Evolutionary conservation across 2,797 vertebrate genomes (phyloP).

Genomic region (Acanthurus lineatus): DNA sequence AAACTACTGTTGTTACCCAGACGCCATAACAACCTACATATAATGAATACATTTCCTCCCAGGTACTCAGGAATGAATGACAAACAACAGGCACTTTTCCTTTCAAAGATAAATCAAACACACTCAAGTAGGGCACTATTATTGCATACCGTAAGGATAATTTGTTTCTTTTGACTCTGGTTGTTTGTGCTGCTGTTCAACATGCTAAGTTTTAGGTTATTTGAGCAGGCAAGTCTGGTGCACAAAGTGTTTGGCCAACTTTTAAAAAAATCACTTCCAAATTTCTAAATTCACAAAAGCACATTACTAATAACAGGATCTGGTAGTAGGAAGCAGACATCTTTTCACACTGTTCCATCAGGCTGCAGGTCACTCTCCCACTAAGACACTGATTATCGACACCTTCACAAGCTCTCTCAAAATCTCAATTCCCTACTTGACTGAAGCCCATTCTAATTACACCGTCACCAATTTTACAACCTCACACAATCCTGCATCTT

Average conservation of each 20-base stretch:
- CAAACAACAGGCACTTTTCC: slow-evolving; percentile 87
- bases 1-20: slow-evolving; percentile 67
- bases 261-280: slow-evolving; percentile 27
- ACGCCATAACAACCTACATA: slow-evolving; percentile 53
- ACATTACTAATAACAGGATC: slow-evolving; percentile 66
- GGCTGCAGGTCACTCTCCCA: slow-evolving; percentile 34
- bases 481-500: slow-evolving; percentile 44
- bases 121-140: slow-evolving; percentile 65
- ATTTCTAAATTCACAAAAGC: slow-evolving; percentile 42
- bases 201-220: slow-evolving; percentile 31
- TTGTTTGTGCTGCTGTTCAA: slow-evolving; percentile 62
- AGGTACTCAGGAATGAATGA: slow-evolving; percentile 77
- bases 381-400: slow-evolving; percentile 42
- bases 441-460: slow-evolving; percentile 64
- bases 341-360: slow-evolving; percentile 30
- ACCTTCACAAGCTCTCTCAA: slow-evolving; percentile 63
- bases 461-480: slow-evolving; percentile 37
- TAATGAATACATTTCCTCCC: slow-evolving; percentile 51
- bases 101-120: slow-evolving; percentile 62
- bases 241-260: slow-evolving; percentile 42
- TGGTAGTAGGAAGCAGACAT: slow-evolving; percentile 31
- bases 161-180: slow-evolving; percentile 47
- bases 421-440: slow-evolving; percentile 60
- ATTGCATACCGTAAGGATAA: slow-evolving; percentile 77
- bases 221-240: slow-evolving; percentile 59